A percentile compares a stretch with the other conserved stretches of the same genome.
Conservation (phyloP, 1,140 invertebrate species). For the Dufourea novaeangliae region DNA sequence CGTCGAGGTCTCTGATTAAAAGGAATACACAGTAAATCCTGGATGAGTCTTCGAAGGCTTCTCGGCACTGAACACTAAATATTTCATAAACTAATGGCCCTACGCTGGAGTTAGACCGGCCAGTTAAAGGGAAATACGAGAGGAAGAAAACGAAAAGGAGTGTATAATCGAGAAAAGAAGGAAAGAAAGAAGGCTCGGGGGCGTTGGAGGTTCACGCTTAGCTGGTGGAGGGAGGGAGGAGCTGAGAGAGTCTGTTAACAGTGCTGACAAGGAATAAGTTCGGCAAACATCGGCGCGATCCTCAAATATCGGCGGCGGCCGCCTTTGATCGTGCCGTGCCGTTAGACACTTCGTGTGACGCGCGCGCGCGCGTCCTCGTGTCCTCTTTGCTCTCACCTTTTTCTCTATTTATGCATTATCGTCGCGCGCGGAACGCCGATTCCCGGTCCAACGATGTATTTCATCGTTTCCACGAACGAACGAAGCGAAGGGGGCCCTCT, state of each 20-base stretch:
- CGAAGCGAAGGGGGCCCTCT: no score
- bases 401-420: constrained; percentile 72
- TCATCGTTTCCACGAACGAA: constrained; percentile 43
- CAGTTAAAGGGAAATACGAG: constrained; percentile 21
- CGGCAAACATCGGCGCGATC: constrained; percentile 79
- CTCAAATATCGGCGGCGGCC: constrained; percentile 78
- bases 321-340: constrained; percentile 75
- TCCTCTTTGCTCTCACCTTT: constrained; percentile 70
- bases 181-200: not conserved
- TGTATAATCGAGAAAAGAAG: constrained; percentile 33
- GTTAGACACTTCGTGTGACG: constrained; percentile 70
- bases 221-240: constrained; percentile 50
- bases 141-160: not conserved
- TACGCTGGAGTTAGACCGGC: not conserved
- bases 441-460: constrained; percentile 34
- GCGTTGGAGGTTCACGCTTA: not conserved
- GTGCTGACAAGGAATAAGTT: constrained; percentile 80
- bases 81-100: no score
- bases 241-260: constrained; percentile 76
- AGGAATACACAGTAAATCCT: no score
- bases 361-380: no score
- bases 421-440: constrained; percentile 50
- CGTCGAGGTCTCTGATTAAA: no score
- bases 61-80: no score
- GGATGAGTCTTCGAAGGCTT: no score